These are phyloP conservation scores for Clarias laeviceps DNA, from an alignment of 2,797 vertebrate genomes.

Conservation along the genomic window DNA sequence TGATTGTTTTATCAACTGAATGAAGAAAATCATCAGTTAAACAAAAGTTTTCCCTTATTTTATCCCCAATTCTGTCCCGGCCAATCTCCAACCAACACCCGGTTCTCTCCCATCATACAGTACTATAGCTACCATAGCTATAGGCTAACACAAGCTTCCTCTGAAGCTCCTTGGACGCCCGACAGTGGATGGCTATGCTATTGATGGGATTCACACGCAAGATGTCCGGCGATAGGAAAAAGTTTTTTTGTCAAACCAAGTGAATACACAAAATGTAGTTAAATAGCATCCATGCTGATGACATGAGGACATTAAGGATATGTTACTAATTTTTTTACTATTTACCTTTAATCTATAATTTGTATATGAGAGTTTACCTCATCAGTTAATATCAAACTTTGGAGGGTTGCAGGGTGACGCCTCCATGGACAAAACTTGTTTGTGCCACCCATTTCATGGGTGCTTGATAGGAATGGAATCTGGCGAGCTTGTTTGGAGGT, in stretches of 20 bases:
- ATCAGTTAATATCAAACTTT: neutral
- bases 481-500: too few relatives aligned
- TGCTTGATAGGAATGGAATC: too few relatives aligned
- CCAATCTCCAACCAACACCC: neutral
- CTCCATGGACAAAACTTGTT: too few relatives aligned
- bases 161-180: neutral
- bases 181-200: neutral
- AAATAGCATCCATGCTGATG: neutral
- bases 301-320: neutral
- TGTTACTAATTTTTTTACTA: neutral
- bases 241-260: neutral
- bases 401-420: too few relatives aligned
- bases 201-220: fast-evolving
- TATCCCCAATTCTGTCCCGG: neutral
- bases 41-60: neutral
- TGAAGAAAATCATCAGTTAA: neutral
- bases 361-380: neutral
- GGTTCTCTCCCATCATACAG: neutral
- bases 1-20: neutral
- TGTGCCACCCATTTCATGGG: too few relatives aligned
- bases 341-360: neutral
- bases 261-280: neutral
- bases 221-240: neutral
- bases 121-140: neutral
- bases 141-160: neutral